Evolutionary conservation across 2,797 vertebrate genomes (phyloP), one percentile per base, ranked within the genome.

Genomic region (Thalassophryne amazonica): DNA sequence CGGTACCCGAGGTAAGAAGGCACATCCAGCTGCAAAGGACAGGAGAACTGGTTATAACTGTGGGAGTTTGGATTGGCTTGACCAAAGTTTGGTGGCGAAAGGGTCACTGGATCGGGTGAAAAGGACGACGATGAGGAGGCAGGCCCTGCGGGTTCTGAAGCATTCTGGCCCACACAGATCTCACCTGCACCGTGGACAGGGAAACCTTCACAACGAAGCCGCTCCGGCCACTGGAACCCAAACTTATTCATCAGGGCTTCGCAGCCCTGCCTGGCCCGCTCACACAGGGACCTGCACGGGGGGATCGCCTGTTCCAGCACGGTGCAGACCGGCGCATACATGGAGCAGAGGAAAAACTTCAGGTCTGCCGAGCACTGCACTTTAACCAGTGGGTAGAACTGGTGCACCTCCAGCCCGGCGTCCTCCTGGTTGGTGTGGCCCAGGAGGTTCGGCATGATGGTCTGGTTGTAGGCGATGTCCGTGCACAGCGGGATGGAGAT

Each of bases 271-370:
- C 94, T 85, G 1, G 94, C 94, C 1, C 94, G 87, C 69, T 95
- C 95, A 25, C 95, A 97, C 43, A 97, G 76, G 2, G 94, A 94
- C 2, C 95, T 83, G 60, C 95, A 97, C 0, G 95, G 95, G 1
- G 95, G 95, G 66, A 97, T 95, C 43, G 95, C 95, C 78, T 94
- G 94, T 80, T 99, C 97, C 59, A 99, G 86, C 30, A 99, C 97
- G 0, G 97, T 99, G 83, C 97, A 99, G 2, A 99, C 97, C 0
- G 97, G 97, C 0, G 97, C 97, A 17, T 99, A 98, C 97, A 99
- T 99, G 62, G 97, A 99, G 78, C 97, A 99, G 1, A 99, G 85
- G 80, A 99, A 99, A 84, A 99, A 99, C 87, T 95, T 95, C 1
- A 97, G 86, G 46, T 97, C 95, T 0, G 91, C 78, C 0, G 94